These are phyloP conservation scores for Cephus spinipes DNA, from an alignment of 2,888 invertebrate species.

Conservation along the genomic window DNA sequence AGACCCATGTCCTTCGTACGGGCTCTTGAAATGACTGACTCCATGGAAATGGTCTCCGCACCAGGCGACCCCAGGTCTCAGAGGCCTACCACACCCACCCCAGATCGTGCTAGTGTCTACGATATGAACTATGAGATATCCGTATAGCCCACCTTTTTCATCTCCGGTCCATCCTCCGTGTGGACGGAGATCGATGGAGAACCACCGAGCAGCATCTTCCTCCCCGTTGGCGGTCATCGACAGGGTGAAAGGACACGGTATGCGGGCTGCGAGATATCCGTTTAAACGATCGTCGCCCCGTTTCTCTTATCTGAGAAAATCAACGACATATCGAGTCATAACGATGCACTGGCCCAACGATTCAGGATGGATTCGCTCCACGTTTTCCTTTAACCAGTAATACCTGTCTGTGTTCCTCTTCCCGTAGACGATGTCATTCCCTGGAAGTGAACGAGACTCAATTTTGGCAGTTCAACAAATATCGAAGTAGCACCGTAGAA, in stretches of 20 bases:
- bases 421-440: neutral
- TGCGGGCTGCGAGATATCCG: slow-evolving; percentile 48
- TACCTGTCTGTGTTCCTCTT: neutral
- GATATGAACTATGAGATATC: slow-evolving; percentile 97
- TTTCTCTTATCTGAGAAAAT: neutral
- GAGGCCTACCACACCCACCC: slow-evolving; percentile 73
- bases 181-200: slow-evolving; percentile 50
- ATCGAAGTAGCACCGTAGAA: neutral
- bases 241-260: slow-evolving; percentile 11
- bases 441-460: neutral
- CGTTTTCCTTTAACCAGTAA: neutral
- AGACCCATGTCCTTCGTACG: slow-evolving; percentile 91
- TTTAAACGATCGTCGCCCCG: slow-evolving; percentile 29
- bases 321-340: neutral
- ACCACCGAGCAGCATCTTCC: slow-evolving; percentile 37
- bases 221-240: neutral
- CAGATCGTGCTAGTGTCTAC: slow-evolving; percentile 90
- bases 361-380: neutral
- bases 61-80: slow-evolving; percentile 48
- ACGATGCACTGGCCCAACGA: neutral
- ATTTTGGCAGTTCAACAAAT: neutral
- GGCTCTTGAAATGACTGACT: slow-evolving; percentile 90
- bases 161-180: slow-evolving; percentile 52
- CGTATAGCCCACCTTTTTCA: slow-evolving; percentile 75
- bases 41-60: slow-evolving; percentile 81